These are phyloP conservation scores for Phyto melanocephala DNA, from an alignment of 2,888 invertebrate genomes.

Conservation along the genomic window DNA sequence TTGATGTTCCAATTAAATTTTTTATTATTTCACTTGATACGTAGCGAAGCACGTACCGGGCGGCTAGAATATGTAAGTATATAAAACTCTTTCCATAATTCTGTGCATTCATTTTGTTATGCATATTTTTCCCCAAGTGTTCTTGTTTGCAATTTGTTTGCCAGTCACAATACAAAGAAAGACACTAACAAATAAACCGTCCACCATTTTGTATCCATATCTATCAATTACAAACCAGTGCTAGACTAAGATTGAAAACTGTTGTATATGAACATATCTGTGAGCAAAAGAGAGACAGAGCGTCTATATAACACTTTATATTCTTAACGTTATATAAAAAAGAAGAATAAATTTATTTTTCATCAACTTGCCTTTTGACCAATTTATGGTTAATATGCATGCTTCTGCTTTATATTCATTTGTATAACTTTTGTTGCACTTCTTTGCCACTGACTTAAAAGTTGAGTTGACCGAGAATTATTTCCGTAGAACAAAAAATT, in stretches of 20 bases:
- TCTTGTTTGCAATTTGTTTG: background rate
- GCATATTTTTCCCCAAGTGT: background rate
- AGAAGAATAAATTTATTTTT: conserved; percentile 36
- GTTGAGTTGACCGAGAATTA: background rate
- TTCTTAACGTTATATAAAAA: conserved; percentile 24
- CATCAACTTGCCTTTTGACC: conserved; percentile 47
- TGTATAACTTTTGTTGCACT: background rate
- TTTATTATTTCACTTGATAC: too few relatives aligned
- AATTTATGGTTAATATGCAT: conserved; percentile 55
- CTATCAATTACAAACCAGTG: background rate
- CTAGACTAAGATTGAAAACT: background rate
- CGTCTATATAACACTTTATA: conserved; percentile 25
- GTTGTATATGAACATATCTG: too few relatives aligned
- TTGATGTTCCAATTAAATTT: too few relatives aligned
- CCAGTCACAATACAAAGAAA: background rate
- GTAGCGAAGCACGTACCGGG: too few relatives aligned
- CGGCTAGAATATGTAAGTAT: too few relatives aligned
- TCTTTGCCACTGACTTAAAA: conserved; percentile 8
- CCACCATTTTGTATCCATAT: background rate
- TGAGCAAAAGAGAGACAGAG: background rate
- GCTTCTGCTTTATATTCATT: conserved; percentile 30
- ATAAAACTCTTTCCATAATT: background rate
- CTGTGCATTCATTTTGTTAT: background rate
- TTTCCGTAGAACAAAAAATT: background rate
- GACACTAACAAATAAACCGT: background rate